These are phyloP conservation scores for Apoderus coryli DNA, from an alignment of 2,888 invertebrate genomes.

Conservation along the genomic window DNA sequence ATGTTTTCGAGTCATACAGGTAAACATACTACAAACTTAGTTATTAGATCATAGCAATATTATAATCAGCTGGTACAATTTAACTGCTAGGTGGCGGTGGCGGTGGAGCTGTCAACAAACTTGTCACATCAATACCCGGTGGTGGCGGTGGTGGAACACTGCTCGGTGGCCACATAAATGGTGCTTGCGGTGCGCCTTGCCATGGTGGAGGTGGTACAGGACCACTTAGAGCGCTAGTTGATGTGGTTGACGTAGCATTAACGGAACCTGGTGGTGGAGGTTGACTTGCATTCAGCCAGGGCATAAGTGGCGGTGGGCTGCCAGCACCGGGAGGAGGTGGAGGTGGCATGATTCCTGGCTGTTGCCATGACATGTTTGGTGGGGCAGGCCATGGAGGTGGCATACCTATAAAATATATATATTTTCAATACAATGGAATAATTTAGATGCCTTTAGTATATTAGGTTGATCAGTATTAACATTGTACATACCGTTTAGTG, in stretches of 20 bases:
- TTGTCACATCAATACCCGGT: slow-evolving; percentile 40
- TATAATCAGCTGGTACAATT: too few relatives aligned
- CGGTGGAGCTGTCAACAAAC: slow-evolving; percentile 49
- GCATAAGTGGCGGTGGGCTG: slow-evolving; percentile 34
- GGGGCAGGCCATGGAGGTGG: slow-evolving; percentile 30
- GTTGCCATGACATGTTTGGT: slow-evolving; percentile 32
- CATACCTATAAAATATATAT: too few relatives aligned
- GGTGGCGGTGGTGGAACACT: slow-evolving; percentile 21
- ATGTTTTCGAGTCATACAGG: too few relatives aligned
- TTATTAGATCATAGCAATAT: too few relatives aligned
- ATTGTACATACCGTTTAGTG: slow-evolving; percentile 30
- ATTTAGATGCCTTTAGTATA: too few relatives aligned
- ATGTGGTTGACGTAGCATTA: slow-evolving; percentile 12
- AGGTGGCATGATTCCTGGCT: slow-evolving; percentile 34
- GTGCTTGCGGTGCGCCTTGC: slow-evolving; percentile 22
- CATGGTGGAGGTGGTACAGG: slow-evolving; percentile 16
- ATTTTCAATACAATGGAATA: too few relatives aligned
- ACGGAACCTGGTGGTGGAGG: slow-evolving; percentile 25
- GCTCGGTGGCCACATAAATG: slow-evolving; percentile 14
- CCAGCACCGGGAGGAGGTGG: slow-evolving; percentile 37
- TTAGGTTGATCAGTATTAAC: too few relatives aligned
- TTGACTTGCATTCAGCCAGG: slow-evolving; percentile 38
- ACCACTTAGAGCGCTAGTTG: slow-evolving; percentile 21
- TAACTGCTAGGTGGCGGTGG: slow-evolving; percentile 51
- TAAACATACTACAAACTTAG: too few relatives aligned